Conservation (phyloP, 2,113 vertebrate genomes). For the Cavia aperea region DNA sequence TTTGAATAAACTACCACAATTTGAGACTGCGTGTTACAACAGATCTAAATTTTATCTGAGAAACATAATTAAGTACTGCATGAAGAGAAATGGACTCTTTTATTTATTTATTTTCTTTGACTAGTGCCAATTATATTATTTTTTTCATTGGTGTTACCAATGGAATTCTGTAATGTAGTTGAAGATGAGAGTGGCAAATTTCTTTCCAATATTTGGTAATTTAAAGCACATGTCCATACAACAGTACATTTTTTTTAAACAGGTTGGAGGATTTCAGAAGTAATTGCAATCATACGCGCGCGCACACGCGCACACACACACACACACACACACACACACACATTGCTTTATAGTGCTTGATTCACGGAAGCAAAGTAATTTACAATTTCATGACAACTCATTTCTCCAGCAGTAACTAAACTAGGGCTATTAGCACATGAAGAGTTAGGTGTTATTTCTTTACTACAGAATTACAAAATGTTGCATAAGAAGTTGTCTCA, state of each 20-base stretch:
- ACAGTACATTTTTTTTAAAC: not conserved
- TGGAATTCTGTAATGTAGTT: not conserved
- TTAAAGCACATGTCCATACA: not conserved
- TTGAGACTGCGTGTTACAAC: conserved; percentile 21
- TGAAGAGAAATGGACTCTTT: conserved; percentile 17
- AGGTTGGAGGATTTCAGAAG: not conserved
- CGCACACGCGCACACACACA: not conserved
- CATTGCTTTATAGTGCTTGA: not conserved
- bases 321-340: not conserved
- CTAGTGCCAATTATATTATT: not conserved
- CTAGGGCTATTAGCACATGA: not conserved
- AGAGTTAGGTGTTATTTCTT: not conserved
- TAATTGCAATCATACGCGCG: not conserved
- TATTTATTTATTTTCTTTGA: not conserved
- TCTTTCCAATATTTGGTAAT: conserved; percentile 3
- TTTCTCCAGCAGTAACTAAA: not conserved
- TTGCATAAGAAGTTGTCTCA: not conserved
- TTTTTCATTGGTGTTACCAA: not conserved
- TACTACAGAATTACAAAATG: not conserved
- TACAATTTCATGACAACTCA: not conserved
- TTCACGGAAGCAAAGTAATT: not conserved
- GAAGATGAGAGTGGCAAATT: not conserved
- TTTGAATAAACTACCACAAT: not conserved
- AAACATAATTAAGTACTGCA: not conserved
- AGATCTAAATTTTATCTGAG: conserved; percentile 28